A percentile compares a stretch with the other conserved stretches of the same genome.
These are phyloP conservation scores for Mesoclemmys tuberculata DNA, from an alignment of 2,113 vertebrate species.

Conservation along the genomic window DNA sequence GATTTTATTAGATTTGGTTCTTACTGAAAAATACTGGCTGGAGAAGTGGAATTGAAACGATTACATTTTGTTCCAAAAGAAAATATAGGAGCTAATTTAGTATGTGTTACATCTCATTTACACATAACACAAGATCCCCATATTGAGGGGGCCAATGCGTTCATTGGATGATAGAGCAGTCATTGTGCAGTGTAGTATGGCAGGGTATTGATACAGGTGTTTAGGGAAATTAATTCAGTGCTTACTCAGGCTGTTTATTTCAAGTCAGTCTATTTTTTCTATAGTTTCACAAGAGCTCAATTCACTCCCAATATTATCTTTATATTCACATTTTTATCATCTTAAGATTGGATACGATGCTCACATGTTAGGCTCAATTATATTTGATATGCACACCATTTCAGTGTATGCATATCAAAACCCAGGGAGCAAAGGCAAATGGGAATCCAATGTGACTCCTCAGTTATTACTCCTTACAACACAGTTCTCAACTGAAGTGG, in stretches of 20 bases:
- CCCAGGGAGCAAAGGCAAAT: background rate
- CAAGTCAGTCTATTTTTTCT: background rate
- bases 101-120: background rate
- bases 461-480: background rate
- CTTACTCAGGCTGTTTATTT: background rate
- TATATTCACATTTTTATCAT: background rate
- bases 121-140: background rate
- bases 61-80: background rate
- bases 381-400: background rate
- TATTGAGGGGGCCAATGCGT: background rate
- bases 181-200: background rate
- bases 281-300: no score
- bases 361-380: background rate
- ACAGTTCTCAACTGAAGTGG: background rate
- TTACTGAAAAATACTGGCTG: background rate
- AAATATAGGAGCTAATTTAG: background rate
- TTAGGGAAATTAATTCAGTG: background rate
- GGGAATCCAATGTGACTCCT: fast-evolving
- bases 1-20: background rate
- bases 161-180: background rate
- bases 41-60: background rate
- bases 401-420: background rate
- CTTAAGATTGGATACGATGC: background rate
- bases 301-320: background rate
- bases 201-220: fast-evolving